Conservation (phyloP, 2,888 invertebrate species). For the Napeogenes inachia region DNA sequence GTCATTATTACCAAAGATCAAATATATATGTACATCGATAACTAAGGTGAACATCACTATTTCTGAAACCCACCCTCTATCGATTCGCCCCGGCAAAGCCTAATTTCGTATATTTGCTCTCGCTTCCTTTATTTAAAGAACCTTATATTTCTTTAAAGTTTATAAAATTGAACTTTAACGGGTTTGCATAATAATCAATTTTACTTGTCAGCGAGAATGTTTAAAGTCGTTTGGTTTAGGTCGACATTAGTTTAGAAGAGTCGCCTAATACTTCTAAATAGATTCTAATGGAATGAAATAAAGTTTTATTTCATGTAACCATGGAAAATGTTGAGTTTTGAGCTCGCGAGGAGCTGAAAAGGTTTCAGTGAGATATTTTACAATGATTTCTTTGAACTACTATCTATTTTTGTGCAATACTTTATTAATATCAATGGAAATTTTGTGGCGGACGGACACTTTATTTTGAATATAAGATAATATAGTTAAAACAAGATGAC, state of each 20-base stretch:
- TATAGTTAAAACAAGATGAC: constrained; percentile 2
- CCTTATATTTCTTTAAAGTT: constrained; percentile 1
- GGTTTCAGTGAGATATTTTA: constrained; percentile 20
- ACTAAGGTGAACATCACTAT: constrained; percentile 39
- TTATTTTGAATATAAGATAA: background rate
- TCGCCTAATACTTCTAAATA: constrained; percentile 8
- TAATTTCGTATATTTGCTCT: constrained; percentile 60
- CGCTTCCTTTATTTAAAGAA: constrained; percentile 1
- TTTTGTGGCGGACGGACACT: constrained; percentile 21
- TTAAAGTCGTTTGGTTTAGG: constrained; percentile 11
- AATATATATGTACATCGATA: constrained; percentile 27
- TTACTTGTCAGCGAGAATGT: background rate
- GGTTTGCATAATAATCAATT: constrained; percentile 4
- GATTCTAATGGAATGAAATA: background rate
- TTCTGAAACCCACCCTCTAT: constrained; percentile 53
- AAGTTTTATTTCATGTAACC: constrained; percentile 7
- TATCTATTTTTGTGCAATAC: constrained; percentile 10
- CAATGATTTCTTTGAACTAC: constrained; percentile 18
- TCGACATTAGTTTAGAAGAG: constrained; percentile 1
- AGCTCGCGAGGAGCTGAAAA: constrained; percentile 18
- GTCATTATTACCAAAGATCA: background rate
- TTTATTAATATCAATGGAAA: constrained; percentile 5
- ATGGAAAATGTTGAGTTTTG: constrained; percentile 8
- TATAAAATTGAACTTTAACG: constrained; percentile 10
- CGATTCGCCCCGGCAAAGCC: constrained; percentile 61